Conservation (phyloP, 2,797 vertebrate species). For the Pelobates cultripes region DNA sequence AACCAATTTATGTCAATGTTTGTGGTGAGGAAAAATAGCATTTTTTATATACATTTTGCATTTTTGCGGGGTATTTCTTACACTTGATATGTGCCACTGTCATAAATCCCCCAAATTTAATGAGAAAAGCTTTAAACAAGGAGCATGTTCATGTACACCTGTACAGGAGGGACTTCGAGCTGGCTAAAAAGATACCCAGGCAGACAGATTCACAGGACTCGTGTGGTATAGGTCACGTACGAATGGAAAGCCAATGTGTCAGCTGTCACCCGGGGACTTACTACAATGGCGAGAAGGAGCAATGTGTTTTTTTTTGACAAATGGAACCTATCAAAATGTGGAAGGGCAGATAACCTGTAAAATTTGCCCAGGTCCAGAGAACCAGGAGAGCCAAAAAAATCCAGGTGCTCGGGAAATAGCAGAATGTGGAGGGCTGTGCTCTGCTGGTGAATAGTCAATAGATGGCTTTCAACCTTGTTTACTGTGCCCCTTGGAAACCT, state of each 20-base stretch:
- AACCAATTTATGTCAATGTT: too few relatives aligned
- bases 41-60: too few relatives aligned
- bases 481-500: constrained; percentile 83
- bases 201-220: constrained; percentile 71
- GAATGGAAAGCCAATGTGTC: constrained; percentile 83
- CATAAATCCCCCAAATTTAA: constrained; percentile 37
- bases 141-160: constrained; percentile 91
- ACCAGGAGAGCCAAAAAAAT: constrained; percentile 70
- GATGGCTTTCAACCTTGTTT: constrained; percentile 90
- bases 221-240: constrained; percentile 82
- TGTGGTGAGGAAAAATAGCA: too few relatives aligned
- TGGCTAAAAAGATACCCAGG: constrained; percentile 75
- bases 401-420: constrained; percentile 78
- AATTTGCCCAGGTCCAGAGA: constrained; percentile 77
- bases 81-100: too few relatives aligned
- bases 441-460: constrained; percentile 85
- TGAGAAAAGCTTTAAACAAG: constrained; percentile 90
- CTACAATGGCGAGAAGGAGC: constrained; percentile 77
- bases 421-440: constrained; percentile 89
- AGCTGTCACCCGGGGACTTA: constrained; percentile 79
- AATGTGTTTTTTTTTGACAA: constrained; percentile 78
- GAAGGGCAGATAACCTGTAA: constrained; percentile 86
- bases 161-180: constrained; percentile 81
- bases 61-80: too few relatives aligned
- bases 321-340: constrained; percentile 83